A percentile compares a stretch with the other conserved stretches of the same genome.
These are phyloP conservation scores for Psix sp. DNA, from an alignment of 1,140 invertebrate genomes.

Conservation along the genomic window DNA sequence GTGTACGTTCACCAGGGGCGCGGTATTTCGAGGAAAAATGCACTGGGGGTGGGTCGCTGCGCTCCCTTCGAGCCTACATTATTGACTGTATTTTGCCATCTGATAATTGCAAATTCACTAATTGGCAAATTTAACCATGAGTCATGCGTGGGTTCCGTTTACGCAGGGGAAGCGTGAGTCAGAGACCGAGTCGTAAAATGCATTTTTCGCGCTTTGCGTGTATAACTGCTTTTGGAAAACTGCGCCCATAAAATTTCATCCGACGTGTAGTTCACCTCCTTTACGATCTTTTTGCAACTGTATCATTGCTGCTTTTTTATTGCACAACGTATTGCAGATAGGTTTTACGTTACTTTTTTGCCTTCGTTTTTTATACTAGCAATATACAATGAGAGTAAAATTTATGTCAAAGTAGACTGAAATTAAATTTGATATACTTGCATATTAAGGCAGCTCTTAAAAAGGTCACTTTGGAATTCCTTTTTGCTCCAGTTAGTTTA, in stretches of 20 bases:
- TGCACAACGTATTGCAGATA: too few species aligned
- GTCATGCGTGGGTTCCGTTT: constrained; percentile 28
- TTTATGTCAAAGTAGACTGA: too few species aligned
- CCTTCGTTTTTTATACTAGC: too few species aligned
- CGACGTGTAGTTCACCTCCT: too few species aligned
- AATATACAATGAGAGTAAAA: too few species aligned
- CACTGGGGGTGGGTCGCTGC: constrained; percentile 44
- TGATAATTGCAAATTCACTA: constrained; percentile 69
- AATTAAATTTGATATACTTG: too few species aligned
- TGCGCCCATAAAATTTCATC: constrained; percentile 35
- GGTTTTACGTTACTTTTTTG: too few species aligned
- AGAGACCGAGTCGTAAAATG: constrained; percentile 54
- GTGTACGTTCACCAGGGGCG: constrained; percentile 36
- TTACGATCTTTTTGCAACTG: too few species aligned
- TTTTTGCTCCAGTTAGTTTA: too few species aligned
- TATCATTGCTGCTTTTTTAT: too few species aligned
- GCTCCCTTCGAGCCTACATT: constrained; percentile 36
- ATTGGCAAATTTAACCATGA: constrained; percentile 71
- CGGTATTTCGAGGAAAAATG: constrained; percentile 57
- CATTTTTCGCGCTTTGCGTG: constrained; percentile 17
- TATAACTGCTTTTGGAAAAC: constrained; percentile 22
- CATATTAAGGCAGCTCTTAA: too few species aligned
- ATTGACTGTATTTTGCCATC: constrained; percentile 60
- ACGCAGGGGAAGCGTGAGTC: constrained; percentile 33
- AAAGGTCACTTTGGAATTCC: too few species aligned